Conservation (phyloP, 1,140 invertebrate species). For the Leguminivora glycinivorella region DNA sequence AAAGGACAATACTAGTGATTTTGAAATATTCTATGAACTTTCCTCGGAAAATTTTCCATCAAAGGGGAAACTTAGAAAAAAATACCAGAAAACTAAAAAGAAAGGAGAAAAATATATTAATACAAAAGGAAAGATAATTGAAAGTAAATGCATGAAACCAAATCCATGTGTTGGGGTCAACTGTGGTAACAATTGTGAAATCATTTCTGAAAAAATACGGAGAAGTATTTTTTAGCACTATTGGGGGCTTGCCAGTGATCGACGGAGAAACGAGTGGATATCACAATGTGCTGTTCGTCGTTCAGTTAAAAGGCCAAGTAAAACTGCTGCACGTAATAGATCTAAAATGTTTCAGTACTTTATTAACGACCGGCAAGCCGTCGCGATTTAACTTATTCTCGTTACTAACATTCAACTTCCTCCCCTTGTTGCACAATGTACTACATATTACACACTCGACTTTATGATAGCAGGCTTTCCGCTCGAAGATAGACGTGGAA, state of each 20-base stretch:
- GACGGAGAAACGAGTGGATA: neutral
- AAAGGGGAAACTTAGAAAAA: neutral
- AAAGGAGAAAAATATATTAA: neutral
- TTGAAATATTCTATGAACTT: too few species aligned
- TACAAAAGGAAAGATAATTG: neutral
- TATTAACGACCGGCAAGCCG: neutral
- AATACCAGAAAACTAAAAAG: neutral
- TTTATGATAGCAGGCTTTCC: neutral
- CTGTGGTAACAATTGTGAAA: neutral
- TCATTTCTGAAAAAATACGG: neutral
- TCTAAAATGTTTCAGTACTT: neutral
- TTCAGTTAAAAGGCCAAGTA: neutral
- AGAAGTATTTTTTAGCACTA: neutral
- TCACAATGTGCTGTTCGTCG: neutral
- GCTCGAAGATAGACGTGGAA: neutral
- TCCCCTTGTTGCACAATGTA: too few species aligned
- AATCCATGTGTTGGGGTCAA: neutral
- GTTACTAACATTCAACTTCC: too few species aligned
- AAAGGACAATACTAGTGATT: too few species aligned
- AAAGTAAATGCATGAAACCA: neutral
- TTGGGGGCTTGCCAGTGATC: neutral
- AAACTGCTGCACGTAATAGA: neutral
- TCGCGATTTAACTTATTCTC: neutral
- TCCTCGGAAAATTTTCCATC: neutral
- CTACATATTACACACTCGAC: neutral